These are phyloP conservation scores for Amphipyra tragopoginis DNA, from an alignment of 2,888 invertebrate species.

Conservation along the genomic window DNA sequence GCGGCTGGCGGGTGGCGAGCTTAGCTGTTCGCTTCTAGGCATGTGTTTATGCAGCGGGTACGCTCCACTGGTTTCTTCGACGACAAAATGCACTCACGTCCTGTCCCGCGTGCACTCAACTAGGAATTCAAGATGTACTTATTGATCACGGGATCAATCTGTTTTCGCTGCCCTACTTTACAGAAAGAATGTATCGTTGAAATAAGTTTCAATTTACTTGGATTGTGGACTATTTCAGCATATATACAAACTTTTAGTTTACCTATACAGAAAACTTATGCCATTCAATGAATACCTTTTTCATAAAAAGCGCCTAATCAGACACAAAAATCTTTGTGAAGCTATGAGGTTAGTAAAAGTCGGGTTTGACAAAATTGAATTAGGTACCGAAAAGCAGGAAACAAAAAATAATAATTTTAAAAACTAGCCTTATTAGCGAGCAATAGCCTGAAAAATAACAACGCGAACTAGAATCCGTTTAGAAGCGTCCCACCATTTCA, in stretches of 20 bases:
- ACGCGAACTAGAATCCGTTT: conserved; percentile 3
- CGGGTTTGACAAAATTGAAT: too few species aligned
- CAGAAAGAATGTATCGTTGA: conserved; percentile 36
- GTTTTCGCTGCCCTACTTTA: conserved; percentile 59
- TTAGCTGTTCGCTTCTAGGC: conserved; percentile 73
- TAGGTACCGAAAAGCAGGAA: too few species aligned
- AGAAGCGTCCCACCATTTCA: conserved; percentile 12
- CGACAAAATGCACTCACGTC: conserved; percentile 88
- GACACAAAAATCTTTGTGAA: too few species aligned
- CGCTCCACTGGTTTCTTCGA: conserved; percentile 82
- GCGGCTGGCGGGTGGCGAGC: conserved; percentile 34
- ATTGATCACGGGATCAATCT: conserved; percentile 78
- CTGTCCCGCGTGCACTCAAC: conserved; percentile 76
- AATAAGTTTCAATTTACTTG: background rate
- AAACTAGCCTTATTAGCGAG: conserved; percentile 1
- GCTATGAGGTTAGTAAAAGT: too few species aligned
- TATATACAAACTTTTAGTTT: too few species aligned
- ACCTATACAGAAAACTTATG: too few species aligned
- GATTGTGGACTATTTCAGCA: too few species aligned
- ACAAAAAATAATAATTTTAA: too few species aligned
- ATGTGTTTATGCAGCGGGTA: conserved; percentile 80
- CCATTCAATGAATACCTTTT: too few species aligned
- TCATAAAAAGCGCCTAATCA: too few species aligned
- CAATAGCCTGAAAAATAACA: background rate
- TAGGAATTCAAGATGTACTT: conserved; percentile 79